These are phyloP conservation scores for Calliopum simillimum DNA, from an alignment of 2,888 invertebrate genomes.

Conservation along the genomic window DNA sequence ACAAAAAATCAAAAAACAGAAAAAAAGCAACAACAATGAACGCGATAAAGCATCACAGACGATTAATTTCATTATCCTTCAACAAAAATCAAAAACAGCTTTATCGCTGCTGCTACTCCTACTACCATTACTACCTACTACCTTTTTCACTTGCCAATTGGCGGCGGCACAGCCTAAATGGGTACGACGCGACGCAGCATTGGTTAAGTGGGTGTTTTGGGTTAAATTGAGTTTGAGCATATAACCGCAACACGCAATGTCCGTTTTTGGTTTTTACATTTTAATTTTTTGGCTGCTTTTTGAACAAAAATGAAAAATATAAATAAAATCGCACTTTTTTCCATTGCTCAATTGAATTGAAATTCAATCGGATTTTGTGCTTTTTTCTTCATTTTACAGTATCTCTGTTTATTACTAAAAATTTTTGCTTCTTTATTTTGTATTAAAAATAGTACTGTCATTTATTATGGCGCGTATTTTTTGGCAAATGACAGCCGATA, in stretches of 20 bases:
- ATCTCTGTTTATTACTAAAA: background rate
- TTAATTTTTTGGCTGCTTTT: constrained; percentile 9
- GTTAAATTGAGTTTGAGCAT: background rate
- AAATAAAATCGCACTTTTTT: constrained; percentile 1
- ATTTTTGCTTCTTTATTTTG: background rate
- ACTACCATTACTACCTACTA: no score
- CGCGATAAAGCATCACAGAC: constrained; percentile 44
- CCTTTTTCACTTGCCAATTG: background rate
- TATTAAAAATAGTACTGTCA: background rate
- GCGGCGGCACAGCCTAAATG: constrained; percentile 20
- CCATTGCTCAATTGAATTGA: constrained; percentile 19
- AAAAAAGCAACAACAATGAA: constrained; percentile 13
- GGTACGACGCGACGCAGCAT: background rate
- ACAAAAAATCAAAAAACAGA: constrained; percentile 2
- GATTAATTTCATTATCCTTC: constrained; percentile 47
- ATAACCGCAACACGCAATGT: constrained; percentile 29
- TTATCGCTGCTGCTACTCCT: constrained; percentile 2
- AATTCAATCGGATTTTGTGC: constrained; percentile 21
- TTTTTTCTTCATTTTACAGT: background rate
- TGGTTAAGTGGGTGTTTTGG: background rate
- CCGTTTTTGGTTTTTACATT: constrained; percentile 19
- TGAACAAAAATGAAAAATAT: background rate
- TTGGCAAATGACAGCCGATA: constrained; percentile 22
- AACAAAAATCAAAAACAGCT: constrained; percentile 42
- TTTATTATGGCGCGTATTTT: constrained; percentile 20